Evolutionary conservation across 2,113 vertebrate genomes (phyloP), one percentile per base, ranked within the genome.

Genomic region (Craseonycteris thonglongyai): DNA sequence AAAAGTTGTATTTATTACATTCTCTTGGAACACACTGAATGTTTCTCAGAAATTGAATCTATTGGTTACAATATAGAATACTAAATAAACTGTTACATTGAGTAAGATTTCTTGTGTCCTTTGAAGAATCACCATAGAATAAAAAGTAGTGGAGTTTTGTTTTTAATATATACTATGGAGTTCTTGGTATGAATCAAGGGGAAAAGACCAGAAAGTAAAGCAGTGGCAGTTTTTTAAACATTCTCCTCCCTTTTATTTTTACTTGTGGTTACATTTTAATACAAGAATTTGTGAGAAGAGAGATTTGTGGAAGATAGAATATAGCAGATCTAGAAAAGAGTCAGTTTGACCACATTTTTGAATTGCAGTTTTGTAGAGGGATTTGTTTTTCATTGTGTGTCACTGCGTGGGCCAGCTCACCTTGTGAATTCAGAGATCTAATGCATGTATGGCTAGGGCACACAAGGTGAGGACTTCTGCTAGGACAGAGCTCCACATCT

Each of bases 1-100:
- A 68, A 90, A 78, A 26, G 24, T 87, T 80, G 38, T 89, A 22
- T 89, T 95, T 89, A 22, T 89, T 95, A 81, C 28, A 56, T 82
- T 82, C 12, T 93, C 74, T 93, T 83, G 56, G 56, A 91, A 80
- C 22, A 71, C 47, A 56, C n/a, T 88, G 56, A 38, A 24, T 69
- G 59, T 92, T 94, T 88, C 33, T 85, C 21, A 86, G 72, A 75
- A 66, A 51, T 51, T 84, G 21, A 82, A 38, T 71, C 12, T 71
- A 11, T 85, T 88, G 69, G 16, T 40, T 71, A 58, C 78, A 6
- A 26, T 47, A 83, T 49, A 51, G 9, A 49, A 16, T 74, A 42
- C 75, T 84, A 26, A 84, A 59, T 66, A 76, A 90, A 49, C 19
- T 71, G 35, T 94, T 93, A 49, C 7, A 38, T 47, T 83, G n/a